Conservation (phyloP, 1,140 invertebrate species). For the Caenorhabditis latens region DNA sequence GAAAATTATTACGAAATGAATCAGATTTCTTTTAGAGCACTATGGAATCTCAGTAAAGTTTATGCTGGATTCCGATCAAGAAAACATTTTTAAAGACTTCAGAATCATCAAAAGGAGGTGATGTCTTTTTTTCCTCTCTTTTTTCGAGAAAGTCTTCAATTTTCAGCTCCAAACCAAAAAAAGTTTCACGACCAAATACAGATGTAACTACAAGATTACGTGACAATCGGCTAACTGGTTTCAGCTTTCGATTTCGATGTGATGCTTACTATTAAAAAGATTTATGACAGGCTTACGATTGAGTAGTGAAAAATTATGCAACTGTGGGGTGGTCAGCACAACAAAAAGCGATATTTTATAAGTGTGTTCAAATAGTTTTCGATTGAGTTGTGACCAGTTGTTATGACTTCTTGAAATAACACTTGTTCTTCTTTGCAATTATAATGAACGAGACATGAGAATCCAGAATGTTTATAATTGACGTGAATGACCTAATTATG, state of each 20-base stretch:
- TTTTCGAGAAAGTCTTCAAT: no score
- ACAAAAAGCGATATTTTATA: background rate
- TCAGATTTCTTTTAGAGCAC: no score
- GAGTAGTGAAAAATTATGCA: background rate
- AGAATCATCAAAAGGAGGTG: no score
- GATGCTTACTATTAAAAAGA: background rate
- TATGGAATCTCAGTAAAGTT: no score
- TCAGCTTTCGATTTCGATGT: background rate
- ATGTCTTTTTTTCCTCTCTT: no score
- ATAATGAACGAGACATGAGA: background rate
- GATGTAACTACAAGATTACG: conserved; percentile 5
- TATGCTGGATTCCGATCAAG: no score
- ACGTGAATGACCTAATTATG: conserved; percentile 18
- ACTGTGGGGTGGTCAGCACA: background rate
- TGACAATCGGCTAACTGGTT: conserved; percentile 9
- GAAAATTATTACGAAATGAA: no score
- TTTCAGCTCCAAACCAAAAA: no score
- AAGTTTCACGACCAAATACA: background rate
- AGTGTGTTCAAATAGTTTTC: background rate
- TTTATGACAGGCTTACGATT: background rate
- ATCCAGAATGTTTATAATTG: background rate
- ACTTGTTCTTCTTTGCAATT: background rate
- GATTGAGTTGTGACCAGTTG: background rate
- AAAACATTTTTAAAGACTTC: no score
- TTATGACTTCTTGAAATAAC: conserved; percentile 26